Base-by-base conservation (phyloP, 2,888 invertebrate genomes). In the Xanthorhoe spadicearia region DNA sequence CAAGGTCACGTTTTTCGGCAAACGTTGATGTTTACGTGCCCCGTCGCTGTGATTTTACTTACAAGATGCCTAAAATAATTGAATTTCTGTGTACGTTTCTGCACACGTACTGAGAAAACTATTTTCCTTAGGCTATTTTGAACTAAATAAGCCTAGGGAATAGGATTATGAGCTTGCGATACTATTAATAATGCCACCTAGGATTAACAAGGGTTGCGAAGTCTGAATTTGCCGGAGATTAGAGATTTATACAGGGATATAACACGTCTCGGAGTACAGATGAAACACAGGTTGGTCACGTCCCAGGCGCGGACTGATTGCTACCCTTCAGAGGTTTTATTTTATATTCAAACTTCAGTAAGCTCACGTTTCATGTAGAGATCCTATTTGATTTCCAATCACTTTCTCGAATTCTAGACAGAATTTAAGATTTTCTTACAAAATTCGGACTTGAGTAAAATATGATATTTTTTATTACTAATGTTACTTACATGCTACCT, bases 1-100 rank as follows among this genome's bases (percentile, higher is more conserved):
- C 38, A 43, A 43, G 13, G 38, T 67, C 63, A 67, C 67, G 67
- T 67, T 57, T 51, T 38, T 49, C 60, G 56, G 60, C 52, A 67
- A 67, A 60, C 52, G 52, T 10, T 52, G 48, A 62, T 62, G 58
- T 54, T 55, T 61, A 53, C 63, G 57, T 64, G 56, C 55, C 48
- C 51, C 23, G 18, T 8, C 52, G 52, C 15, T 38, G 15, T 38
- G 49, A 46, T 46, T 46, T 46, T 46, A 59, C 55, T 63, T 60
- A 52, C 60, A 38, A 17, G 19, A 49, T 48, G 46, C 63, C 38
- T 17, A 49, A 10, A 15, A 13, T 56, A 67, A 67, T 63, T 63
- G 63, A 56, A 63, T 60, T 67, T 53, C 61, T 56, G 52, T 64
- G 51, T 61, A 50, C 28, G 43, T 32, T 18, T 64, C 55, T 43